phyloP scores from a whole-genome alignment of 2,113 vertebrate species.

The Dicerorhinus sumatrensis region DNA sequence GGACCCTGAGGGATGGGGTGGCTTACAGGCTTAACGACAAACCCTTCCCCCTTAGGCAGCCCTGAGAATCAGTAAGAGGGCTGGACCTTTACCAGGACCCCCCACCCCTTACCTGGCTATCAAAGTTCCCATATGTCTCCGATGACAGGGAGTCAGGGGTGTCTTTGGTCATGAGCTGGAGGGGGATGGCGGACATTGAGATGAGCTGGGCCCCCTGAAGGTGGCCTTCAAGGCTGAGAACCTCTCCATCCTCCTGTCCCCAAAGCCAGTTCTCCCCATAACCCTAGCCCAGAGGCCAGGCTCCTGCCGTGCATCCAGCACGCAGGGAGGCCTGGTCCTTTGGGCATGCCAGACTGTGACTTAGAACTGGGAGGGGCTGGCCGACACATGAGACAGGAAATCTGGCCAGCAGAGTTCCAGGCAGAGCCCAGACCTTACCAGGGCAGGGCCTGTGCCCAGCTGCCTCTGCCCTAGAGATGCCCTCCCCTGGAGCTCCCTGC shows the following conservation, averaged over 20 bases:
- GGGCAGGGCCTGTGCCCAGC: not conserved
- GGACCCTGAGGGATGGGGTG: not conserved
- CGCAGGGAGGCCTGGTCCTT: not conserved
- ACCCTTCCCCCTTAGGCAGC: not conserved
- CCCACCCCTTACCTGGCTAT: conserved; percentile 90
- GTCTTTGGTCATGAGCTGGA: conserved; percentile 92
- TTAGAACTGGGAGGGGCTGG: not conserved
- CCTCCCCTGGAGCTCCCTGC: not conserved
- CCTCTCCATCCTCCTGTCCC: not conserved
- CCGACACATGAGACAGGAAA: conserved; percentile 40
- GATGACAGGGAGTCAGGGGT: conserved; percentile 86
- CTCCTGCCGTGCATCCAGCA: not conserved
- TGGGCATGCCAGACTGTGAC: not conserved
- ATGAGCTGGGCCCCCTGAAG: not conserved
- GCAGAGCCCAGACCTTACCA: not conserved
- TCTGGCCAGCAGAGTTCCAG: not conserved
- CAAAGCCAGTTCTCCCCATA: not conserved
- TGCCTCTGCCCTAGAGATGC: not conserved
- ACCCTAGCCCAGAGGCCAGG: not conserved
- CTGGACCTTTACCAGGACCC: not conserved
- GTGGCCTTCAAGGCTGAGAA: not conserved
- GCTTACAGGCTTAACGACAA: not conserved
- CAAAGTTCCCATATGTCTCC: conserved; percentile 93
- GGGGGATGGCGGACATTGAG: not conserved
- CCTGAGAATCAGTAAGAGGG: not conserved